Conservation (phyloP, 2,888 invertebrate genomes). For the Ormia ochracea region DNA sequence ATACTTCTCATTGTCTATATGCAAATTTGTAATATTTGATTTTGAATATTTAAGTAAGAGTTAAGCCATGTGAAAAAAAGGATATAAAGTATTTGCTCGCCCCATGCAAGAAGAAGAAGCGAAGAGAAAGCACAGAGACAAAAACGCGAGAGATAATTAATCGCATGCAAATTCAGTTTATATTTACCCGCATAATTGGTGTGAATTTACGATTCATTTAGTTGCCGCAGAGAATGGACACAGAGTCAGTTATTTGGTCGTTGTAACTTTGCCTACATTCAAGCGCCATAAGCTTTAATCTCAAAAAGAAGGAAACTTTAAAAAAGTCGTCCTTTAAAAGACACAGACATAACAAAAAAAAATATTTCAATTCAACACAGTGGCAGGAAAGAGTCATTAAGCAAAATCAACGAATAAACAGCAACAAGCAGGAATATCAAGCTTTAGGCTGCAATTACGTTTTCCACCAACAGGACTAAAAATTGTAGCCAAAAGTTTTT, state of each 20-base stretch:
- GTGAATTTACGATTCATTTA: constrained; percentile 76
- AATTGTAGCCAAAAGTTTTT: constrained; percentile 40
- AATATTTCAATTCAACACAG: background rate
- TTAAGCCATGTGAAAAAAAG: constrained; percentile 4
- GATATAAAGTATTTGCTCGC: background rate
- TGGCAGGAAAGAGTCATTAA: constrained; percentile 23
- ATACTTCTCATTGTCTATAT: background rate
- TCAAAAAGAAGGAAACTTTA: constrained; percentile 11
- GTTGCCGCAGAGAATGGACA: constrained; percentile 63
- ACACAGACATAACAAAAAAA: constrained; percentile 40
- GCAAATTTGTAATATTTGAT: constrained; percentile 46
- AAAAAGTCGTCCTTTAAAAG: constrained; percentile 45
- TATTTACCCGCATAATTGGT: constrained; percentile 75
- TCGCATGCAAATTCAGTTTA: constrained; percentile 72
- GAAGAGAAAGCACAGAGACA: constrained; percentile 25
- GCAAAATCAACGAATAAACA: constrained; percentile 26
- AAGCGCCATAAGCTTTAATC: constrained; percentile 19
- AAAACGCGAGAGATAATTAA: constrained; percentile 53
- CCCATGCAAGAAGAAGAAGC: background rate
- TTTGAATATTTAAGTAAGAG: constrained; percentile 38
- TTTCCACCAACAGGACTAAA: constrained; percentile 21
- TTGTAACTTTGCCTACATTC: constrained; percentile 17
- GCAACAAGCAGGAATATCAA: constrained; percentile 15
- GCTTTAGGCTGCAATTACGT: constrained; percentile 12
- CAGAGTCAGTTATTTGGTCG: constrained; percentile 38